Conservation (phyloP, 1,140 invertebrate genomes). For the Pachypeltis micranthus region DNA sequence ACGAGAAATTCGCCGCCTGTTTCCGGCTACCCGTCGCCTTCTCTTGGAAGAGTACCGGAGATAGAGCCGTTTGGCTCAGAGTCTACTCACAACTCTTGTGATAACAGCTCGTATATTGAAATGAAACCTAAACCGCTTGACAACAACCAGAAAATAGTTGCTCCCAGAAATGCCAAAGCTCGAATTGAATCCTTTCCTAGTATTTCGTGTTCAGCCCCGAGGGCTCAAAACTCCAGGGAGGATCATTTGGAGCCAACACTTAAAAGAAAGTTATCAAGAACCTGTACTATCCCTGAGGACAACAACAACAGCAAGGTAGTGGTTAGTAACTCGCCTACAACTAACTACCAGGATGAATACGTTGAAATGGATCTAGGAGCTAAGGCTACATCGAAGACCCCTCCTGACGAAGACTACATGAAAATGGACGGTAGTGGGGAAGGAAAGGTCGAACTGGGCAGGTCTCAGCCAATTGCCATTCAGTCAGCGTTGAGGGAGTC, state of each 20-base stretch:
- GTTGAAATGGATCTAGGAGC: slow-evolving; percentile 43
- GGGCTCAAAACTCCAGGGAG: slow-evolving; percentile 26
- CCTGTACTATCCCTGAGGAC: slow-evolving; percentile 20
- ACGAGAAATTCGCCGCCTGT: slow-evolving; percentile 22
- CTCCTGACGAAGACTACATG: slow-evolving; percentile 31
- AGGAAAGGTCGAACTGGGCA: slow-evolving; percentile 33
- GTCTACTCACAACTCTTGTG: slow-evolving; percentile 26
- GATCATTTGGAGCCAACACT: slow-evolving; percentile 36
- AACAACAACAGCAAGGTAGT: slow-evolving; percentile 31
- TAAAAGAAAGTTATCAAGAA: slow-evolving; percentile 25
- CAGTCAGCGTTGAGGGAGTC: slow-evolving; percentile 34
- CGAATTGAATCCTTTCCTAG: slow-evolving; percentile 21
- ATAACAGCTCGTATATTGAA: slow-evolving; percentile 32
- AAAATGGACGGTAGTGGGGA: slow-evolving; percentile 33
- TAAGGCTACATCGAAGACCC: slow-evolving; percentile 12
- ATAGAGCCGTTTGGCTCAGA: slow-evolving; percentile 30
- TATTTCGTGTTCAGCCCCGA: slow-evolving; percentile 16
- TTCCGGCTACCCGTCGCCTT: slow-evolving; percentile 19
- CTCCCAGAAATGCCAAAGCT: slow-evolving; percentile 21
- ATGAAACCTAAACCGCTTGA: slow-evolving; percentile 32
- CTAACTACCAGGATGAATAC: slow-evolving; percentile 43
- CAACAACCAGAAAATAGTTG: slow-evolving; percentile 26
- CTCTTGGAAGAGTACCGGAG: slow-evolving; percentile 25
- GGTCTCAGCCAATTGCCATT: slow-evolving; percentile 47
- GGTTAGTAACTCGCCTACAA: slow-evolving; percentile 34